A percentile compares a stretch with the other conserved stretches of the same genome.
phyloP scores from a whole-genome alignment of 2,888 invertebrate species.

The Tenthredo livida region DNA sequence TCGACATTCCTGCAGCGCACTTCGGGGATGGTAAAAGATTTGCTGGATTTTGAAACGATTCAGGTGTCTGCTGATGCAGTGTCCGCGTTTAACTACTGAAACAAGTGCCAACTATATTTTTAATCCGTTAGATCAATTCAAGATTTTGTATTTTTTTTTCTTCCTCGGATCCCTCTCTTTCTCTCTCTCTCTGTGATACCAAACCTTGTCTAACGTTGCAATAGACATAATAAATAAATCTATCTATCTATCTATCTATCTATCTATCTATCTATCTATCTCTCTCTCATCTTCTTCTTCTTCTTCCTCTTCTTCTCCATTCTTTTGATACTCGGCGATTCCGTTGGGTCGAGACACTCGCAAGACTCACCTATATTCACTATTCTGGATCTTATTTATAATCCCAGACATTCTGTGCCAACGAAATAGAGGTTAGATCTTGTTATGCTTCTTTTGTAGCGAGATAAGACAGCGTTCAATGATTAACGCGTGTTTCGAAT shows the following conservation, averaged over 20 bases:
- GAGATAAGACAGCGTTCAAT: not conserved
- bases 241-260: too few species aligned
- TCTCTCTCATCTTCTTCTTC: too few species aligned
- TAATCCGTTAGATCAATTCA: constrained; percentile 1
- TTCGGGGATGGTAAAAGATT: not conserved
- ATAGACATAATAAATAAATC: too few species aligned
- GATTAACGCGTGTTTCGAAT: not conserved
- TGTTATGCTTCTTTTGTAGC: not conserved
- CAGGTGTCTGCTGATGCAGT: not conserved
- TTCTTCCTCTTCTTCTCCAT: not conserved
- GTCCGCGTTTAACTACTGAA: not conserved
- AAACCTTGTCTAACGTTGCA: too few species aligned
- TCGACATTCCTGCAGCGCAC: constrained; percentile 13
- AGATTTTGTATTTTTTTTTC: constrained; percentile 54
- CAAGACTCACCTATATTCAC: not conserved
- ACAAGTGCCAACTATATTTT: constrained; percentile 15
- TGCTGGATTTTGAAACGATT: not conserved
- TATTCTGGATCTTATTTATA: constrained; percentile 33
- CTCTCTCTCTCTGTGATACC: not conserved
- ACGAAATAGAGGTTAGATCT: constrained; percentile 11
- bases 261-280: too few species aligned
- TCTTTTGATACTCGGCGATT: not conserved
- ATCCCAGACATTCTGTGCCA: constrained; percentile 31
- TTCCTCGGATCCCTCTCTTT: not conserved
- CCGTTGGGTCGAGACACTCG: constrained; percentile 9